phyloP scores from a whole-genome alignment of 2,113 vertebrate species.

The Microtus oregoni region DNA sequence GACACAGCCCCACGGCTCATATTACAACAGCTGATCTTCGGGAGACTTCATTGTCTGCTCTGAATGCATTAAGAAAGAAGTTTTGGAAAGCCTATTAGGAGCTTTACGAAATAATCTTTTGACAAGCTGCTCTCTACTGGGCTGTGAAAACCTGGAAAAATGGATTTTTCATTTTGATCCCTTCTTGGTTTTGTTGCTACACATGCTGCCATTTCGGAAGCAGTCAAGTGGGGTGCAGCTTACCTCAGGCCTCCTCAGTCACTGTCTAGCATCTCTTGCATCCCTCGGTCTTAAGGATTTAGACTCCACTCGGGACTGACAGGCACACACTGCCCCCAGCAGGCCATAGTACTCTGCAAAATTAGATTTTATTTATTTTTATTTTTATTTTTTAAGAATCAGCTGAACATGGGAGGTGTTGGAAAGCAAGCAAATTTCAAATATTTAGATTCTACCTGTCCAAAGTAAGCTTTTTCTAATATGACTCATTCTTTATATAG shows the following conservation, averaged over 20 bases:
- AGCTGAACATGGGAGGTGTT: neutral
- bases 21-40: conserved; percentile 7
- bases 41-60: conserved; percentile 68
- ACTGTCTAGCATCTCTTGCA: neutral
- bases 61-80: conserved; percentile 70
- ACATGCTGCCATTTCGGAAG: neutral
- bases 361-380: neutral
- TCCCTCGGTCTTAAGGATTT: neutral
- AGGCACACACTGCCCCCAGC: conserved; percentile 83
- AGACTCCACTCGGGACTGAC: conserved; percentile 48
- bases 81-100: conserved; percentile 62
- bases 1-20: too few species aligned
- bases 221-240: neutral
- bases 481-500: conserved; percentile 13
- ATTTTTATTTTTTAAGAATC: neutral
- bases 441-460: neutral
- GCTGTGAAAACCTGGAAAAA: conserved; percentile 55
- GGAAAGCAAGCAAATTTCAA: conserved; percentile 1
- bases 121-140: neutral
- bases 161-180: conserved; percentile 33
- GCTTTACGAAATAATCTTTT: neutral
- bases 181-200: neutral
- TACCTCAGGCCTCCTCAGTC: neutral
- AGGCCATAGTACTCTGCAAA: conserved; percentile 70
- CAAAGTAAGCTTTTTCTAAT: conserved; percentile 36